Evolutionary conservation across 2,797 vertebrate species (phyloP), one percentile per base, ranked within the genome.

Genomic region (Sebastes iracundus): DNA sequence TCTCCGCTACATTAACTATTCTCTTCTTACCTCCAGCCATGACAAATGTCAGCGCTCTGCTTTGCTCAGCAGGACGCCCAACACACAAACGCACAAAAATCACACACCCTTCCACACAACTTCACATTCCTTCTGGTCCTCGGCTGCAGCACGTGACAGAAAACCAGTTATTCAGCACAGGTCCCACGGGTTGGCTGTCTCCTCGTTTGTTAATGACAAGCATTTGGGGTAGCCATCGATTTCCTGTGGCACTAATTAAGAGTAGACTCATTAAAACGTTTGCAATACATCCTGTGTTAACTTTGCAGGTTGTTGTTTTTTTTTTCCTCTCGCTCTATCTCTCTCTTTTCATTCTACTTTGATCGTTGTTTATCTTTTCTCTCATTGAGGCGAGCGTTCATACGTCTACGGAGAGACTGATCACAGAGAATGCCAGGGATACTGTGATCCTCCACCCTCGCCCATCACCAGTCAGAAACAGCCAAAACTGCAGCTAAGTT

Each of bases 161-260:
- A 78, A 86, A 90, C 82, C 80, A 79, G 93, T 91, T 91, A 91
- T 92, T 92, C 83, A 89, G 92, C 88, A 88, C 89, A 87, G 86
- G 85, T 92, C 93, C 90, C 93, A 64, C 55, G 79, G 89, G 93
- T 79, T 69, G 67, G 76, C 84, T 80, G 87, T 89, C 86, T 88
- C 84, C 93, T 93, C 89, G 79, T 94, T 94, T 94, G 93, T 94
- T 94, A 95, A 94, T 94, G 93, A 91, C 94, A 91, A 89, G 87
- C 90, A 92, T 94, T 94, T 91, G 89, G 91, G 89, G 87, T 81
- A 86, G 88, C 88, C 87, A 95, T 95, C 49, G 89, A 95, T 95
- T 94, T 90, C 90, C 85, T 93, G 81, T 93, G 93, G 90, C 92
- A 93, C 93, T 95, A 95, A 95, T 95, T 95, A 95, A 94, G 91